Conservation (phyloP, 1,140 invertebrate genomes). For the Drosophila cardini region DNA sequence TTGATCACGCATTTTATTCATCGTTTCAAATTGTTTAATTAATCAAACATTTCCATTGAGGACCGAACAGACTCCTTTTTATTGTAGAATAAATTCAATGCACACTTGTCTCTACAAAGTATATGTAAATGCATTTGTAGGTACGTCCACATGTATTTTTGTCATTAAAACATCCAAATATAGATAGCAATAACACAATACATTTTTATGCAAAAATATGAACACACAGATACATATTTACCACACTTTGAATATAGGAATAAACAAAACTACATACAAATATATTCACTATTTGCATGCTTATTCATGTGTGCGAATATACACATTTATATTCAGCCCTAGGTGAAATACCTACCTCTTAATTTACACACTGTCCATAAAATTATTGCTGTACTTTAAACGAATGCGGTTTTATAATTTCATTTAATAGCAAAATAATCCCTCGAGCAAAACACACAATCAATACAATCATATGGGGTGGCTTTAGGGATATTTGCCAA, state of each 20-base stretch:
- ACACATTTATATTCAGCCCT: not conserved
- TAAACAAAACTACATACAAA: slow-evolving; percentile 12
- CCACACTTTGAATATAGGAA: not conserved
- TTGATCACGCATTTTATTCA: too few relatives aligned
- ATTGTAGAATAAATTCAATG: too few relatives aligned
- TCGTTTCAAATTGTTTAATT: too few relatives aligned
- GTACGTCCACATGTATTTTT: not conserved
- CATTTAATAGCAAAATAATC: slow-evolving; percentile 65
- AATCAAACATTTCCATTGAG: too few relatives aligned
- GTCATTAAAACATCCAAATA: too few relatives aligned
- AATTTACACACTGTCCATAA: slow-evolving; percentile 27
- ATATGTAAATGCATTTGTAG: too few relatives aligned
- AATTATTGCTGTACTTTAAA: slow-evolving; percentile 41
- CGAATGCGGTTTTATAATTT: slow-evolving; percentile 55
- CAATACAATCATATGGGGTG: slow-evolving; percentile 71
- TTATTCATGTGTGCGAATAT: slow-evolving; percentile 9
- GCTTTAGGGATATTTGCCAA: slow-evolving; percentile 22
- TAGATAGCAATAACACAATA: not conserved
- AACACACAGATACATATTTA: not conserved
- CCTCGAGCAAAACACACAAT: slow-evolving; percentile 73
- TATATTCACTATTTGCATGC: slow-evolving; percentile 2
- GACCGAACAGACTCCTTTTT: too few relatives aligned
- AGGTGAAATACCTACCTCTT: slow-evolving; percentile 20
- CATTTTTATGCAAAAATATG: not conserved
- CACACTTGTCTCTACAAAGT: too few relatives aligned